Conservation (phyloP, 2,888 invertebrate species). For the Euproctis similis region DNA sequence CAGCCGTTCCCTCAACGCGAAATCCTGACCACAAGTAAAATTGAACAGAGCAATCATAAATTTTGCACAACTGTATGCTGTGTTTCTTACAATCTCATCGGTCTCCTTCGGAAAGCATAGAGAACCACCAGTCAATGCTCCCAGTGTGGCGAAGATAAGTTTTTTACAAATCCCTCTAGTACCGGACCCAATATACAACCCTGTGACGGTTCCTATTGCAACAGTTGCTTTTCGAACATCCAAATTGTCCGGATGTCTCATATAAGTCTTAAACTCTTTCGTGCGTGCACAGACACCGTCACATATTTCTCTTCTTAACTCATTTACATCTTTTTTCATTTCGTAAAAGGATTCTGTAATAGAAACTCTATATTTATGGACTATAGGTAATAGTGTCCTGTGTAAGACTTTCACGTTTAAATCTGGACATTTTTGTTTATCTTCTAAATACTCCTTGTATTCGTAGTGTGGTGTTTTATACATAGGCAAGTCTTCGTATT, state of each 20-base stretch:
- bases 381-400: constrained; percentile 33
- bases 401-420: constrained; percentile 36
- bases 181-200: constrained; percentile 21
- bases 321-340: constrained; percentile 5
- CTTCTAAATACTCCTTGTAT: constrained; percentile 38
- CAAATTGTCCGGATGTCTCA: constrained; percentile 37
- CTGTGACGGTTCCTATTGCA: constrained; percentile 23
- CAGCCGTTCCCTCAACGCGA: constrained; percentile 28
- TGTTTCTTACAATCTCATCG: constrained; percentile 35
- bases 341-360: constrained; percentile 9
- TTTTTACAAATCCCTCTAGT: constrained; percentile 23
- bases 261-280: constrained; percentile 24
- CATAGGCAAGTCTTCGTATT: constrained; percentile 44
- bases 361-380: constrained; percentile 23
- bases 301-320: constrained; percentile 11
- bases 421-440: constrained; percentile 31
- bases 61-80: constrained; percentile 24
- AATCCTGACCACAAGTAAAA: constrained; percentile 19
- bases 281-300: constrained; percentile 14
- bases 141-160: constrained; percentile 29
- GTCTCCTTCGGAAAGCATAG: constrained; percentile 51
- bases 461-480: constrained; percentile 44
- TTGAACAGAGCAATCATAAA: constrained; percentile 25
- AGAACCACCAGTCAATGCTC: constrained; percentile 34
- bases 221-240: constrained; percentile 28